These are phyloP conservation scores for Neria commutata DNA, from an alignment of 2,888 invertebrate species.

Conservation along the genomic window DNA sequence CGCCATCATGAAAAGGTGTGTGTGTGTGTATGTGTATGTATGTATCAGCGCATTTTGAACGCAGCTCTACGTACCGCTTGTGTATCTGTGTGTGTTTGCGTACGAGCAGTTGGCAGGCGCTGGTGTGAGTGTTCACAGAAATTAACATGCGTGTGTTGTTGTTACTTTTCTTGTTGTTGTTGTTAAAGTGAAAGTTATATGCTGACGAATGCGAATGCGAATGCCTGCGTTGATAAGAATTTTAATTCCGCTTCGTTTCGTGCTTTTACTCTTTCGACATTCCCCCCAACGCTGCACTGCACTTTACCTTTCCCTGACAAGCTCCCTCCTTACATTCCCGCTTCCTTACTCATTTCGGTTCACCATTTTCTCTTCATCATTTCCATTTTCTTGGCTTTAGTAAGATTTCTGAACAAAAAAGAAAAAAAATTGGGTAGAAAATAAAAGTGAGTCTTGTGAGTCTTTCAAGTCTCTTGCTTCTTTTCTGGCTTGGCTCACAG, in stretches of 20 bases:
- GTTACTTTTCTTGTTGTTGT: too few species aligned
- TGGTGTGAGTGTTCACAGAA: too few species aligned
- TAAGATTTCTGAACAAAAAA: too few species aligned
- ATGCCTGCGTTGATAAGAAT: constrained; percentile 3
- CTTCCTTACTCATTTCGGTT: too few species aligned
- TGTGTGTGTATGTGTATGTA: background rate
- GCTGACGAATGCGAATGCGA: constrained; percentile 1
- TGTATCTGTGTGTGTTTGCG: too few species aligned
- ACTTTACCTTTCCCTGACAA: too few species aligned
- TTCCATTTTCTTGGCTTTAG: too few species aligned
- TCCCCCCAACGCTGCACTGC: too few species aligned
- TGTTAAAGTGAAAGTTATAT: constrained; percentile 7
- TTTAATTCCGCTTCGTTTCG: constrained; percentile 4
- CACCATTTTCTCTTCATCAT: too few species aligned
- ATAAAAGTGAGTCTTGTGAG: background rate
- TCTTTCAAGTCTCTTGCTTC: background rate
- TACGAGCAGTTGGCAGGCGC: too few species aligned
- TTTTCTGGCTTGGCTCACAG: background rate
- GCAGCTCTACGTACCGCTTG: too few species aligned
- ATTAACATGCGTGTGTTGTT: background rate
- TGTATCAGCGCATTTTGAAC: background rate
- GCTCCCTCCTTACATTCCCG: too few species aligned
- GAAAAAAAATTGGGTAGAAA: background rate
- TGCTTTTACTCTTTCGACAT: background rate
- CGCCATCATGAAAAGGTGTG: background rate